Percentiles rank a stretch among this genome's conserved stretches.
phyloP scores from a whole-genome alignment of 2,113 vertebrate genomes.

The Chiloscyllium plagiosum region DNA sequence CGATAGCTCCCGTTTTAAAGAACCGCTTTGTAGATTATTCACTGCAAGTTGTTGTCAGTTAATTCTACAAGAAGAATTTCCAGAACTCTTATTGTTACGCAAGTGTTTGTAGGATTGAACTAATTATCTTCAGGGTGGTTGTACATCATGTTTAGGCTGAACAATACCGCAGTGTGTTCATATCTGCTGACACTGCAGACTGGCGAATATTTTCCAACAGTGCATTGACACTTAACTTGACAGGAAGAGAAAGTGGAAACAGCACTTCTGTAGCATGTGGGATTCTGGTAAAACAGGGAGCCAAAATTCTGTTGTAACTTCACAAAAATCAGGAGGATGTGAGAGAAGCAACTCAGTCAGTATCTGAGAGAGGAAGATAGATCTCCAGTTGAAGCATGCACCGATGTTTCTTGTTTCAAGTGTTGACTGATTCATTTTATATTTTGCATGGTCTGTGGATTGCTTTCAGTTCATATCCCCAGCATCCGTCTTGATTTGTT shows the following conservation, averaged over 20 bases:
- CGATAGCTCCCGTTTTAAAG: background rate
- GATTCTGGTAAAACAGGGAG: background rate
- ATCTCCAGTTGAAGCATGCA: background rate
- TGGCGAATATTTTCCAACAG: background rate
- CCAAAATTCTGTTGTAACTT: background rate
- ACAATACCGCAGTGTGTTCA: background rate
- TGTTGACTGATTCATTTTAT: background rate
- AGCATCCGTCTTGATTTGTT: background rate
- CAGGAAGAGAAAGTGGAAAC: background rate
- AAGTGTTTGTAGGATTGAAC: background rate
- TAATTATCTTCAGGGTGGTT: background rate
- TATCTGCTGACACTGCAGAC: background rate
- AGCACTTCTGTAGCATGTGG: background rate
- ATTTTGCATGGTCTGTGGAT: no score
- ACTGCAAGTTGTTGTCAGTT: background rate
- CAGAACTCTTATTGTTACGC: background rate
- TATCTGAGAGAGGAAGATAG: background rate
- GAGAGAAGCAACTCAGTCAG: background rate
- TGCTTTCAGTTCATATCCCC: background rate
- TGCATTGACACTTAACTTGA: background rate
- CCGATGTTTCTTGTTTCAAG: background rate
- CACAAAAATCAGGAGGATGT: background rate
- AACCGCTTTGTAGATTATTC: background rate
- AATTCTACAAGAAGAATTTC: background rate
- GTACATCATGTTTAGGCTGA: background rate